Evolutionary conservation across 2,888 invertebrate genomes (phyloP), one percentile per base, ranked within the genome.

Genomic region (Lithophane ornitopus): DNA sequence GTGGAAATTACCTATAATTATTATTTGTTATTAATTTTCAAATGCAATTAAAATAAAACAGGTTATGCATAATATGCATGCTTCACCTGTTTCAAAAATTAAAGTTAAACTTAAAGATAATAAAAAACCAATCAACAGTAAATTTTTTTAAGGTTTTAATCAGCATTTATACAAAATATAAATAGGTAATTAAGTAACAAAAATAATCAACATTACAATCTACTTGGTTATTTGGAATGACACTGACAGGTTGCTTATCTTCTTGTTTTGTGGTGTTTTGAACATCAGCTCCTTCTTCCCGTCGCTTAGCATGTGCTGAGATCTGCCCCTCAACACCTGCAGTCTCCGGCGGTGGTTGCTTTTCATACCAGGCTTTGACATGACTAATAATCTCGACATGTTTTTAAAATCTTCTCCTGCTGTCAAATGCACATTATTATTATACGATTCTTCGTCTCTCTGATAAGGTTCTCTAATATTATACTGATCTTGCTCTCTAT

Each of bases 191-290:
- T 68, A 61, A 62, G 28, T 63, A 77, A 73, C 52, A 82, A 70
- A 70, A 70, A 81, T 54, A 65, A 62, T 52, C 39, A 74, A 62
- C 34, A 26, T 70, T 70, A 76, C 46, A 89, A 49, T 78, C 84
- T 74, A 95, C n/a, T 71, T 71, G 19, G 59, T 58, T 65, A 87
- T 88, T 83, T 93, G 90, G 81, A 95, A 95, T 7, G 94, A 92
- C 19, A 95, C 87, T 19, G 95, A 92, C 41, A 95, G 83, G 84
- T 95, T 94, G 72, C 91, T 92, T 34, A 95, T 94, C 77, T 87
- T 92, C 80, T 91, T 93, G 67, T 93, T 86, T 4, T 68, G 62
- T 1, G 93, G 90, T 7, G 95, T 91, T 61, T 86, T 91, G 74
- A 95, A 94, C 28, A 95, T 76, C 4, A 95, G 72, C 74, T 94